phyloP scores from a whole-genome alignment of 2,888 invertebrate genomes.

The Mimachlamys varia region DNA sequence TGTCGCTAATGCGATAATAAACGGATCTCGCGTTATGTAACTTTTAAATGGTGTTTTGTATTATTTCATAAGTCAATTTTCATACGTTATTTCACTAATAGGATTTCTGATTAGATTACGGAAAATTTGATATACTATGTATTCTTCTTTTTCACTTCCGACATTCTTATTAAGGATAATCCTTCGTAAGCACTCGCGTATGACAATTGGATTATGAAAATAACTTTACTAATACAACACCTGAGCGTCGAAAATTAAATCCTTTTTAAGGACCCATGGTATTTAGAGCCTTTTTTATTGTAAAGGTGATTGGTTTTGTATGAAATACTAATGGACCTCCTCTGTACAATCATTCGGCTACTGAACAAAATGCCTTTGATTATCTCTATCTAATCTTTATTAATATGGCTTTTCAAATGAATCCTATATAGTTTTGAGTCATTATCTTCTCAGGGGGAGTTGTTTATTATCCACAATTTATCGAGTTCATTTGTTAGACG shows the following conservation, averaged over 20 bases:
- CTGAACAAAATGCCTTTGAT: background rate
- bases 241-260: background rate
- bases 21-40: background rate
- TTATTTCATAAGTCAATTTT: slow-evolving; percentile 6
- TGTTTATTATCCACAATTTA: background rate
- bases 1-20: background rate
- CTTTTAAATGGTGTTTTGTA: background rate
- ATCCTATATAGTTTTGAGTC: background rate
- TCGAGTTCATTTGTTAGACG: background rate
- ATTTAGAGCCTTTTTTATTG: background rate
- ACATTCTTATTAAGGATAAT: background rate
- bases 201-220: background rate
- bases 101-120: background rate
- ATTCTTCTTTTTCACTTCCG: slow-evolving; percentile 1
- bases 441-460: background rate
- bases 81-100: background rate
- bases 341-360: background rate
- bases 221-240: background rate
- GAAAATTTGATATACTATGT: background rate
- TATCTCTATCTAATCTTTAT: background rate
- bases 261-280: background rate
- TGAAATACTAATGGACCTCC: background rate
- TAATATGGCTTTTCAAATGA: background rate
- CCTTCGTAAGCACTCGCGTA: background rate
- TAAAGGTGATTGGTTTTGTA: background rate